Evolutionary conservation across 2,797 vertebrate genomes (phyloP).

Genomic region (Acanthurus lineatus): DNA sequence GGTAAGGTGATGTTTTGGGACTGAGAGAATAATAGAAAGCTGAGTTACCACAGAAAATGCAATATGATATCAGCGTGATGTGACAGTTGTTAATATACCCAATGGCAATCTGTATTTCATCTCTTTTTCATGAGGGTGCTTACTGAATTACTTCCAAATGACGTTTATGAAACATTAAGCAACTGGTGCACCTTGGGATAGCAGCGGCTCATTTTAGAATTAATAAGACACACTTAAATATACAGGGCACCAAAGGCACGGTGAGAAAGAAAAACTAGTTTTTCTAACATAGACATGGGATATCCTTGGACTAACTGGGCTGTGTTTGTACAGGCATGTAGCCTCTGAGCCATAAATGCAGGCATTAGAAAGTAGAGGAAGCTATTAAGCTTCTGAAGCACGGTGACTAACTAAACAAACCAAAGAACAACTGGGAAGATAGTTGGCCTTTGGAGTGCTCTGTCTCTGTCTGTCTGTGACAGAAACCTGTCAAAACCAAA

Average conservation of each 20-base stretch:
- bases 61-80: conserved; percentile 69
- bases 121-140: conserved; percentile 75
- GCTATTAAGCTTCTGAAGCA: conserved; percentile 72
- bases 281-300: conserved; percentile 65
- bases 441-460: conserved; percentile 50
- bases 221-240: conserved; percentile 55
- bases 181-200: conserved; percentile 60
- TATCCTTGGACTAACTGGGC: conserved; percentile 56
- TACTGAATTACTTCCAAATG: conserved; percentile 78
- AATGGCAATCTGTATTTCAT: conserved; percentile 77
- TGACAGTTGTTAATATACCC: conserved; percentile 81
- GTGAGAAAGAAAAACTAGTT: conserved; percentile 30
- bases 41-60: conserved; percentile 52
- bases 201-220: conserved; percentile 49
- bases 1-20: conserved; percentile 72
- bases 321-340: conserved; percentile 64
- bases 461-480: conserved; percentile 62
- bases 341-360: conserved; percentile 49
- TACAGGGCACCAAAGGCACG: conserved; percentile 38
- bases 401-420: conserved; percentile 76
- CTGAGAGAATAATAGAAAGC: conserved; percentile 75
- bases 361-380: conserved; percentile 74
- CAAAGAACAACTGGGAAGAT: conserved; percentile 60
- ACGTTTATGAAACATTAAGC: conserved; percentile 77
- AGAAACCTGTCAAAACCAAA: conserved; percentile 79